Base-by-base conservation (phyloP, 2,113 vertebrate genomes). In the Nesogale talazaci region DNA sequence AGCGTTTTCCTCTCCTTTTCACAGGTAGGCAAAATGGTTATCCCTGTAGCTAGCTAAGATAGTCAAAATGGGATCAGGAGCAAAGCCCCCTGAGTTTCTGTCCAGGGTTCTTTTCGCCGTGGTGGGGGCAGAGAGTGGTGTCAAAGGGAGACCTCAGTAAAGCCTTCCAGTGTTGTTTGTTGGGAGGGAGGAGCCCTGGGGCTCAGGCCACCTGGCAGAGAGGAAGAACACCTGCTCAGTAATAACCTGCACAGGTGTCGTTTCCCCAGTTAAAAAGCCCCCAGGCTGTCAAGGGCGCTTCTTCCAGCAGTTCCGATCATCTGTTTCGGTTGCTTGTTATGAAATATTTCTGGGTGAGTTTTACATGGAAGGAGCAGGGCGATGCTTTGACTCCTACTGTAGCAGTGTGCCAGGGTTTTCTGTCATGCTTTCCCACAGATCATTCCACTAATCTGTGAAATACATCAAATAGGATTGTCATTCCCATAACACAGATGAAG, bases 171-270 rank as follows among this genome's bases (percentile, higher is more conserved):
- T 93, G 11, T 86, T 82, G 61, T 93, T 79, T 38, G 57, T 77
- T 84, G 40, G 20, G 56, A 83, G 93, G 70, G 69, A 92, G 89
- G 88, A 84, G 89, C 89, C 95, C 92, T 92, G 89, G 94, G 81
- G 94, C 91, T 94, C 65, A 34, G 22, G 82, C 94, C 97, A 95
- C 92, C 96, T 96, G 92, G 92, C 82, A 69, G 65, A 80, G 84
- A 93, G 75, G 74, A 57, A 12, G 76, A 65, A 79, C 94, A 97
- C 94, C 95, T 96, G 94, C 92, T 88, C 82, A 34, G 81, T 82
- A 27, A 84, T 94, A 93, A 57, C 85, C 90, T 91, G 80, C 36
- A 34, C 74, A 88, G 70, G 61, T 34, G 87, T 82, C 56, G 57
- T 92, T 40, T 82, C 86, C 85, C 19, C 40, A 76, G 6, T 78